Evolutionary conservation across 1,140 invertebrate species (phyloP), one percentile per base, ranked within the genome.

Genomic region (Drosophila orosa): DNA sequence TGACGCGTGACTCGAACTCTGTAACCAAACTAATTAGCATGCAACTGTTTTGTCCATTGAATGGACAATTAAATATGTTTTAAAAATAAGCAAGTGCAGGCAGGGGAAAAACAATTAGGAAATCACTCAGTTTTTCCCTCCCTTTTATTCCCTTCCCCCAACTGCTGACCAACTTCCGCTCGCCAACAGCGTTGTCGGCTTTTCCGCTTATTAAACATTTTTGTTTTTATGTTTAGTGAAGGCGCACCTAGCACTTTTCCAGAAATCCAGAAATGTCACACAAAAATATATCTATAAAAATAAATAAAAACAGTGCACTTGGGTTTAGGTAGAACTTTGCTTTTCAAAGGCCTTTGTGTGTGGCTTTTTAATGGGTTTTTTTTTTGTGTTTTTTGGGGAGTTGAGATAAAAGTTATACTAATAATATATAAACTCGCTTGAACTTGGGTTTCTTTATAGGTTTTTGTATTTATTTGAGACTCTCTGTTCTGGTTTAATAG

Each of bases 141-240:
- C 27, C 27, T 13, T 39, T 10, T 10, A 9, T n/a, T n/a, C 15
- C 15, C 9, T n/a, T n/a, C 10, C 40, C 1, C 22, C 7, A 25
- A 7, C 24, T n/a, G 15, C 24, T 29, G 33, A n/a, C 33, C 55
- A 62, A 83, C 75, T 83, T 83, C 80, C 80, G 80, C 61, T 75
- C 52, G 59, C 59, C 57, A 50, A 15, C 59, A 22, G 44, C 63
- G n/a, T 19, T 22, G 29, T 52, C 50, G 60, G 61, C 80, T 83
- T 83, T 83, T 76, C 76, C 80, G 80, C 81, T 74, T 63, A 80
- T 72, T 80, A 84, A 83, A 79, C 60, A 67, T 27, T 79, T 84
- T 31, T 77, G n/a, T 76, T 33, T 50, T 58, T 40, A 25, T 31
- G 37, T 63, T 44, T 13, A n/a, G 13, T 17, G n/a, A n/a, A 25